Conservation (phyloP, 2,797 vertebrate genomes). For the Mycteria americana region DNA sequence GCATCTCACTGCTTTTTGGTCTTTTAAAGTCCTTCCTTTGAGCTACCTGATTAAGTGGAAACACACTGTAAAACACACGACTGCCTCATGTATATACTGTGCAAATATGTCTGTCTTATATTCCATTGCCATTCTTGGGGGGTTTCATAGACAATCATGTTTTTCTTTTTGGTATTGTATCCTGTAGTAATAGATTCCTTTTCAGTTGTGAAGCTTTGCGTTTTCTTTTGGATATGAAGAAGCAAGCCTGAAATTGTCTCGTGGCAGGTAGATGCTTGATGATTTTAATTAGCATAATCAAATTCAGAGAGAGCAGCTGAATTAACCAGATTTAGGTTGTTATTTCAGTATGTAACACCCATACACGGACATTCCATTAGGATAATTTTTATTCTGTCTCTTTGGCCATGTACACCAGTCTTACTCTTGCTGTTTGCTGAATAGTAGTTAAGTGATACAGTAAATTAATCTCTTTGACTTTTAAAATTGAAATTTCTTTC, state of each 20-base stretch:
- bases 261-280: not conserved
- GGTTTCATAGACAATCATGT: not conserved
- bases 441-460: not conserved
- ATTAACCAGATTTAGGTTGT: not conserved
- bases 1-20: not conserved
- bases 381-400: not conserved
- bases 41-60: not conserved
- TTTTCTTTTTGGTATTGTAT: not conserved
- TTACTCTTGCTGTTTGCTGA: not conserved
- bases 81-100: not conserved
- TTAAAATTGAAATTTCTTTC: constrained; percentile 7
- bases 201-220: not conserved
- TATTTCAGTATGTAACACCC: not conserved
- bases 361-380: not conserved
- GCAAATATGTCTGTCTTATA: not conserved
- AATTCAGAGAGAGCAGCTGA: not conserved
- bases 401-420: not conserved
- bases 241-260: not conserved
- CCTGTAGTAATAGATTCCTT: not conserved
- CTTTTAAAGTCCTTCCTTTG: not conserved
- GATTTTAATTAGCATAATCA: constrained; percentile 6
- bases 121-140: not conserved
- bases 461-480: constrained; percentile 30
- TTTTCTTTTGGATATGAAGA: not conserved
- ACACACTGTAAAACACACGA: accelerated